Percentiles rank a stretch among this genome's conserved stretches.
phyloP scores from a whole-genome alignment of 2,113 vertebrate genomes.

The Ceyx margarethae region DNA sequence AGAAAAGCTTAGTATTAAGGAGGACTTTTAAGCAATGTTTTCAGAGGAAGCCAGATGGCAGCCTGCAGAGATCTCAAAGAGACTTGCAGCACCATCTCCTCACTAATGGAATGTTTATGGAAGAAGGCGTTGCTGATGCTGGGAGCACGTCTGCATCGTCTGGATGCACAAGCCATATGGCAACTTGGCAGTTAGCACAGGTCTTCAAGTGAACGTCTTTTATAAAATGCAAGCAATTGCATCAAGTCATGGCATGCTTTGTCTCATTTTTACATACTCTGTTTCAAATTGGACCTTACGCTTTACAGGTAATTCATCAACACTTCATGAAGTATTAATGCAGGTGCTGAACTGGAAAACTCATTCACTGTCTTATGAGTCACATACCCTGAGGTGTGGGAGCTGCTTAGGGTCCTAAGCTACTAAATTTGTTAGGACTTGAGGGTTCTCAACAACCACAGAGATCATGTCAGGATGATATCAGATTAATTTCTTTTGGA shows the following conservation, averaged over 20 bases:
- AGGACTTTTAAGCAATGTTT: background rate
- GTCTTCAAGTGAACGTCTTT: background rate
- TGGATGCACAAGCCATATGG: accelerated
- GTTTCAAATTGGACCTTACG: background rate
- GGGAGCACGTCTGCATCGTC: background rate
- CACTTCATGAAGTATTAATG: background rate
- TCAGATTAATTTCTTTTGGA: background rate
- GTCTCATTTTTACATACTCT: background rate
- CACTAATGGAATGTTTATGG: accelerated
- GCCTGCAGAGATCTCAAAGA: background rate
- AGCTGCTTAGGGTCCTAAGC: background rate
- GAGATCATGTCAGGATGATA: accelerated
- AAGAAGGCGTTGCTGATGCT: background rate
- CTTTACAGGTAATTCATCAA: background rate
- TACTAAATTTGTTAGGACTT: background rate
- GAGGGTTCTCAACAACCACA: background rate
- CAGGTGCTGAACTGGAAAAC: background rate
- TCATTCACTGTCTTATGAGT: background rate
- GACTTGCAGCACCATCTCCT: background rate
- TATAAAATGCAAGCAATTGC: background rate
- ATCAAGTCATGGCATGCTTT: background rate
- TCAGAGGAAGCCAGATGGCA: background rate
- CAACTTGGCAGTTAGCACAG: background rate
- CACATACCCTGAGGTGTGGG: background rate
- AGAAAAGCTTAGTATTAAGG: background rate